Conservation (phyloP, 2,888 invertebrate species). For the Pardosa pseudoannulata region DNA sequence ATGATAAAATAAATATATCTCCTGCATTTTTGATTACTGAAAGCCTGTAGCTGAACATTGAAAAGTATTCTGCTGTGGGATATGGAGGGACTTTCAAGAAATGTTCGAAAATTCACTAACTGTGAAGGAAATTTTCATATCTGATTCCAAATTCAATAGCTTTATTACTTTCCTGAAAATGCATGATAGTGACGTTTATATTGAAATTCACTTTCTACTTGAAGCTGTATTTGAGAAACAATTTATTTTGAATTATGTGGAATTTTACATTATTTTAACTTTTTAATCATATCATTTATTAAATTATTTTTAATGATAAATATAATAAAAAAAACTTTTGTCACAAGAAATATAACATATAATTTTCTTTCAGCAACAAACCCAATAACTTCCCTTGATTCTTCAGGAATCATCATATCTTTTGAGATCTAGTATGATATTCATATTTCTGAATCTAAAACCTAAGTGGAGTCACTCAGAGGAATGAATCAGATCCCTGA, state of each 20-base stretch:
- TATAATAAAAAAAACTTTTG: constrained; percentile 5
- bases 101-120: too few species aligned
- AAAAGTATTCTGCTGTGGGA: too few species aligned
- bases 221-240: not conserved
- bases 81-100: too few species aligned
- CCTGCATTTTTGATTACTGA: too few species aligned
- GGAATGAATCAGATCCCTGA: constrained; percentile 70
- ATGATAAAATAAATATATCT: too few species aligned
- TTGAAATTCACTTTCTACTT: too few species aligned
- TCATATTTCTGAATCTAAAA: not conserved
- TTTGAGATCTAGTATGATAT: constrained; percentile 33
- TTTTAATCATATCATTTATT: not conserved
- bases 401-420: constrained; percentile 25
- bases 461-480: constrained; percentile 40
- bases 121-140: too few species aligned
- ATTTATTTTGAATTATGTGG: not conserved
- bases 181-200: too few species aligned
- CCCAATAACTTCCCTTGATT: constrained; percentile 64
- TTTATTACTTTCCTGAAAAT: too few species aligned
- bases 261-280: too few species aligned
- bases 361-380: constrained; percentile 46
- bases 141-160: too few species aligned
- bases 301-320: not conserved
- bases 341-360: constrained; percentile 9
- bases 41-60: too few species aligned